Evolutionary conservation across 2,113 vertebrate species (phyloP), one percentile per base, ranked within the genome.

Genomic region (Syngnathus scovelli): DNA sequence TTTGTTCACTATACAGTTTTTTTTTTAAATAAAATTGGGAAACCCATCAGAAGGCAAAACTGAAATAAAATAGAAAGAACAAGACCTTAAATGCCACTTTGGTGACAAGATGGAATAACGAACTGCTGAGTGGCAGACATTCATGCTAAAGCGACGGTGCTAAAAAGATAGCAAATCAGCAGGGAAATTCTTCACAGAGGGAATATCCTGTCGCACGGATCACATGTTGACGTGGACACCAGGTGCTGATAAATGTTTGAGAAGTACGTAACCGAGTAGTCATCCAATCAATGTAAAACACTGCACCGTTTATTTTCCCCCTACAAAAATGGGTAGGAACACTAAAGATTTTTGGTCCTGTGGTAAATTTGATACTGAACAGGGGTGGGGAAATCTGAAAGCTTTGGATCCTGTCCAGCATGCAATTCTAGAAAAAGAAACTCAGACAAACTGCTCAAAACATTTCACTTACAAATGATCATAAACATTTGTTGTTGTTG

Each of bases 21-120:
- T 75, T 78, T 44, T 23, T 23, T 23, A 23, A 33, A 33, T 33
- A 33, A 33, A 33, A 33, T 65, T 81, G 77, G 52, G 27, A 63
- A 77, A 72, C 52, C 59, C 19, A 6, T 74, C 56, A 56, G 69
- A 80, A 56, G 80, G 87, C 55, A 81, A 88, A 83, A 83, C 78
- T 67, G 68, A 72, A n/a, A 36, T 52, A 46, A 77, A 66, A 54
- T 54, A 55, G 7, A 66, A 43, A 63, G 16, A 61, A 80, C 74
- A 79, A 80, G 10, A 51, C 13, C 5, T 18, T 6, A 5, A 71
- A 38, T 66, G 68, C 70, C 71, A 71, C 68, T 72, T 58, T 66
- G 73, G 66, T 61, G 69, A 77, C 58, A 61, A 61, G 37, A 67
- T 65, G 75, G 37, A 61, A 64, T 49, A 41, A 71, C 49, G 61